phyloP scores from a whole-genome alignment of 2,888 invertebrate genomes.

The Platycheirus albimanus region DNA sequence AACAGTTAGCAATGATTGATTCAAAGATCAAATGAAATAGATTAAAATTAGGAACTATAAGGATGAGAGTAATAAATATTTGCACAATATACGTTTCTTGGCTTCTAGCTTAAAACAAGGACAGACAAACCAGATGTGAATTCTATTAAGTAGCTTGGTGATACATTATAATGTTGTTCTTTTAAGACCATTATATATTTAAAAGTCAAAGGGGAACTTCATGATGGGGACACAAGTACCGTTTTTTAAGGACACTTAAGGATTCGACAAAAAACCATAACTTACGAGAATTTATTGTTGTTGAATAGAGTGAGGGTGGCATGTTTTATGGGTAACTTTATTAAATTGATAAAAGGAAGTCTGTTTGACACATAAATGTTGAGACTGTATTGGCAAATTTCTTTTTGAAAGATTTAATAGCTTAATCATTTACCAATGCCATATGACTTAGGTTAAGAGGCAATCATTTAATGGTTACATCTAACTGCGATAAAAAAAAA shows the following conservation, averaged over 20 bases:
- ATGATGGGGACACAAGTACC: not conserved
- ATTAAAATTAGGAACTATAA: not conserved
- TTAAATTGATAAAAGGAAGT: too few species aligned
- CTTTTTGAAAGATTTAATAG: too few species aligned
- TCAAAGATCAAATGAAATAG: too few species aligned
- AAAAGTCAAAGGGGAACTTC: constrained; percentile 4
- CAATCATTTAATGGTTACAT: too few species aligned
- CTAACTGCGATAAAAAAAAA: too few species aligned
- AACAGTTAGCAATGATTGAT: not conserved
- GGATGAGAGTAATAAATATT: not conserved
- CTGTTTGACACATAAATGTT: too few species aligned
- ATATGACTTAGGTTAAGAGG: too few species aligned
- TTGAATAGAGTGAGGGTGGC: too few species aligned
- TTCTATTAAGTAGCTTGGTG: not conserved
- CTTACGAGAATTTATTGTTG: not conserved
- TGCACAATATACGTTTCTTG: not conserved
- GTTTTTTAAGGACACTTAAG: not conserved
- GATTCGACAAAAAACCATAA: not conserved
- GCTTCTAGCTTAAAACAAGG: not conserved
- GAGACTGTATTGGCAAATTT: too few species aligned
- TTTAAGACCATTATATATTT: not conserved
- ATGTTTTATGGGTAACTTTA: too few species aligned
- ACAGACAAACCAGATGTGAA: not conserved
- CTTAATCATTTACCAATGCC: too few species aligned
- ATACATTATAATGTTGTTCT: constrained; percentile 12